phyloP scores from a whole-genome alignment of 2,888 invertebrate genomes.

The Glyphotaelius pellucidus region DNA sequence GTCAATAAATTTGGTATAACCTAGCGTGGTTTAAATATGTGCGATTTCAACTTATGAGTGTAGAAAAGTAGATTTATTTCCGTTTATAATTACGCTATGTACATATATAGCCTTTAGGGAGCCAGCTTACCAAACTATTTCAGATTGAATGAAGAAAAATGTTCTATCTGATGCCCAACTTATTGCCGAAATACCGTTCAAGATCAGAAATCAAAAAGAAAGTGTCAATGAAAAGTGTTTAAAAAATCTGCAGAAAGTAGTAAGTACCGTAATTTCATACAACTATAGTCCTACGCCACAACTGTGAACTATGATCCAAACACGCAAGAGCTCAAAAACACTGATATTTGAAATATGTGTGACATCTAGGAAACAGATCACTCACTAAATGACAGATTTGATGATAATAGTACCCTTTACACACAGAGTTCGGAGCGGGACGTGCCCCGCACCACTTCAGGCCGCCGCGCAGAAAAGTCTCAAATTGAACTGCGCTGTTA shows the following conservation, averaged over 20 bases:
- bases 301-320: too few species aligned
- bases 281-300: too few species aligned
- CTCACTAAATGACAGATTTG: too few species aligned
- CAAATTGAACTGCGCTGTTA: too few species aligned
- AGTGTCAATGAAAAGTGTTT: not conserved
- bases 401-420: too few species aligned
- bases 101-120: not conserved
- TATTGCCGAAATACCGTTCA: not conserved
- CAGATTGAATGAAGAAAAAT: not conserved
- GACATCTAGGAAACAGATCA: too few species aligned
- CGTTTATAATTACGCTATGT: not conserved
- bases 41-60: not conserved
- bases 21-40: not conserved
- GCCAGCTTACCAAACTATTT: not conserved
- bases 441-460: too few species aligned
- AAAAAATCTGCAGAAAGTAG: not conserved
- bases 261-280: too few species aligned
- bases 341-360: too few species aligned
- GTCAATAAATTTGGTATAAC: not conserved
- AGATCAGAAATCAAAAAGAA: not conserved
- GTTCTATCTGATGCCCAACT: not conserved
- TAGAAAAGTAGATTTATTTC: not conserved
- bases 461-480: too few species aligned
- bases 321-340: too few species aligned
- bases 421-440: too few species aligned